A percentile compares a stretch with the other conserved stretches of the same genome.
Conservation (phyloP, 2,888 invertebrate species). For the Dolichomitus sp. region DNA sequence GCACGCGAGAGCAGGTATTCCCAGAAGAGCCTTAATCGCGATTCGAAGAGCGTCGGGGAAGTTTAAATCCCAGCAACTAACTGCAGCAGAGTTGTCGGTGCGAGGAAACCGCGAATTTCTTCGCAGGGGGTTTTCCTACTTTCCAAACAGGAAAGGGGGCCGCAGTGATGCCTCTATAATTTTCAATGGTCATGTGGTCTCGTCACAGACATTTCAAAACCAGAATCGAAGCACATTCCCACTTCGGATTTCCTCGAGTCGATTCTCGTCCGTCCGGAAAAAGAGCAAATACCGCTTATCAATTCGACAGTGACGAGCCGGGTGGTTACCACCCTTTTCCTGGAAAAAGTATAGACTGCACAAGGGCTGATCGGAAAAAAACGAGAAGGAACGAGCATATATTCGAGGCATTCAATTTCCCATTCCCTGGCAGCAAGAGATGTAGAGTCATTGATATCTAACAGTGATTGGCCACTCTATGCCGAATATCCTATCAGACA, state of each 20-base stretch:
- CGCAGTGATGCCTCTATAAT: too few species aligned
- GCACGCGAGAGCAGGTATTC: constrained; percentile 54
- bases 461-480: constrained; percentile 46
- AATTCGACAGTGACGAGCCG: constrained; percentile 26
- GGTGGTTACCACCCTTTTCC: not conserved
- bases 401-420: constrained; percentile 80
- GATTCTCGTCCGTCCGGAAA: constrained; percentile 26
- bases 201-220: constrained; percentile 22
- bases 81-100: constrained; percentile 51
- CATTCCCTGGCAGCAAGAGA: constrained; percentile 75
- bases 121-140: not conserved
- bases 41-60: constrained; percentile 72
- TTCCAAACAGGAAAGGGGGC: constrained; percentile 4
- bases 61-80: constrained; percentile 73
- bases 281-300: constrained; percentile 22
- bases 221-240: not conserved
- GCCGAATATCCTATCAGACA: constrained; percentile 1
- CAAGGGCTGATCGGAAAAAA: constrained; percentile 12
- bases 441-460: constrained; percentile 59
- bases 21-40: constrained; percentile 72
- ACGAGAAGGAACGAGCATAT: constrained; percentile 49
- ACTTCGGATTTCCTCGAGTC: constrained; percentile 5
- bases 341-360: not conserved
- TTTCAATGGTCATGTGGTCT: not conserved
- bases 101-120: constrained; percentile 31